phyloP scores from a whole-genome alignment of 2,888 invertebrate species.

The Ophion ventricosus region DNA sequence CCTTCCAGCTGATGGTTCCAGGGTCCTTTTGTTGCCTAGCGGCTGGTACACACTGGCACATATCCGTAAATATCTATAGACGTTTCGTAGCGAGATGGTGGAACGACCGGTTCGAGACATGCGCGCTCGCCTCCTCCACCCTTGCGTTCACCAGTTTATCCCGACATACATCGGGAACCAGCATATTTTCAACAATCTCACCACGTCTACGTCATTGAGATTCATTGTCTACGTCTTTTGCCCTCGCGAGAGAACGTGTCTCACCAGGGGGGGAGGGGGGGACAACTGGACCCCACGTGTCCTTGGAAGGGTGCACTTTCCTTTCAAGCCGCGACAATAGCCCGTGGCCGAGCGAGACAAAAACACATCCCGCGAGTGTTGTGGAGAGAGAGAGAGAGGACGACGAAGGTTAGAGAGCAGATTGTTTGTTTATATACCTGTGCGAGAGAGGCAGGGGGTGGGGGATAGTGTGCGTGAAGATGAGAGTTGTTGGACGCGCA shows the following conservation, averaged over 20 bases:
- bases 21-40: slow-evolving; percentile 6
- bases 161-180: slow-evolving; percentile 53
- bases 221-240: neutral
- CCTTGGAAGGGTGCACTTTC: too few species aligned
- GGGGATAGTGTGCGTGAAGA: slow-evolving; percentile 41
- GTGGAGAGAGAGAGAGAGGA: slow-evolving; percentile 22
- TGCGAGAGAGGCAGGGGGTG: slow-evolving; percentile 5
- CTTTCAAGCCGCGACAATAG: too few species aligned
- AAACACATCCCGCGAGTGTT: neutral
- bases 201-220: neutral
- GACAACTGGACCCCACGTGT: neutral
- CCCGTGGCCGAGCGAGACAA: neutral
- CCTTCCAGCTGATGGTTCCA: neutral
- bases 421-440: slow-evolving; percentile 55
- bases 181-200: slow-evolving; percentile 49
- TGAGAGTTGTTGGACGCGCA: slow-evolving; percentile 28
- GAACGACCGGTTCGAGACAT: slow-evolving; percentile 46
- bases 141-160: slow-evolving; percentile 63
- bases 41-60: neutral
- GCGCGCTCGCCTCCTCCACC: slow-evolving; percentile 55
- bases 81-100: slow-evolving; percentile 26
- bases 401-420: slow-evolving; percentile 48
- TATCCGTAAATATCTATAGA: neutral
- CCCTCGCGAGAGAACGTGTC: neutral
- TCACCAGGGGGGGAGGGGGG: neutral